A percentile compares a stretch with the other conserved stretches of the same genome.
Evolutionary conservation across 2,113 vertebrate species (phyloP).

Genomic region (Euleptes europaea): DNA sequence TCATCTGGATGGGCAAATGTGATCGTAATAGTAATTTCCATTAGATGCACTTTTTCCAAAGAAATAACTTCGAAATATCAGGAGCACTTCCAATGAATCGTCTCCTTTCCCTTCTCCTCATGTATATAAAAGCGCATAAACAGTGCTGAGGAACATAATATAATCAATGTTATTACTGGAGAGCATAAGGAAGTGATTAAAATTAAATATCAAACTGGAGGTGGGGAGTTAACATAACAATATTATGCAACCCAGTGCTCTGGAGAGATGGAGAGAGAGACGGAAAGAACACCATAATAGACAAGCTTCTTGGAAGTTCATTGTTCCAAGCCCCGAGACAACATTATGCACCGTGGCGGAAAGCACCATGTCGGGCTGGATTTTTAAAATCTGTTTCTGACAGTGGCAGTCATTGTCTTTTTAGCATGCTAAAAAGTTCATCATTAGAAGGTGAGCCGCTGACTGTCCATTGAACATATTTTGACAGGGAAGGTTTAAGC

Average conservation of each 20-base stretch:
- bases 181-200: constrained; percentile 69
- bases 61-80: constrained; percentile 54
- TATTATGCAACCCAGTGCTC: constrained; percentile 50
- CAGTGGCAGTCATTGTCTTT: constrained; percentile 21
- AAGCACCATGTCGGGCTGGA: neutral
- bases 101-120: constrained; percentile 70
- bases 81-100: constrained; percentile 70
- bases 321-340: constrained; percentile 6
- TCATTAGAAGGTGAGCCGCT: constrained; percentile 56
- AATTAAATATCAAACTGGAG: constrained; percentile 70
- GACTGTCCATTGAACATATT: constrained; percentile 54
- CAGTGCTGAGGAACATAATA: constrained; percentile 74
- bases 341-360: neutral
- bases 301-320: constrained; percentile 32
- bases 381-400: constrained; percentile 51
- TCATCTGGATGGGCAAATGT: constrained; percentile 72
- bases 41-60: constrained; percentile 61
- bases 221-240: constrained; percentile 62
- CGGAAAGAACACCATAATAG: constrained; percentile 25
- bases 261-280: neutral
- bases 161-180: constrained; percentile 68
- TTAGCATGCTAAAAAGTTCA: constrained; percentile 50
- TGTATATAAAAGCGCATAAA: constrained; percentile 75
- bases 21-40: constrained; percentile 64
- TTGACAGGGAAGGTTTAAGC: constrained; percentile 58